Evolutionary conservation across 2,113 vertebrate species (phyloP).

Genomic region (Egretta garzetta): DNA sequence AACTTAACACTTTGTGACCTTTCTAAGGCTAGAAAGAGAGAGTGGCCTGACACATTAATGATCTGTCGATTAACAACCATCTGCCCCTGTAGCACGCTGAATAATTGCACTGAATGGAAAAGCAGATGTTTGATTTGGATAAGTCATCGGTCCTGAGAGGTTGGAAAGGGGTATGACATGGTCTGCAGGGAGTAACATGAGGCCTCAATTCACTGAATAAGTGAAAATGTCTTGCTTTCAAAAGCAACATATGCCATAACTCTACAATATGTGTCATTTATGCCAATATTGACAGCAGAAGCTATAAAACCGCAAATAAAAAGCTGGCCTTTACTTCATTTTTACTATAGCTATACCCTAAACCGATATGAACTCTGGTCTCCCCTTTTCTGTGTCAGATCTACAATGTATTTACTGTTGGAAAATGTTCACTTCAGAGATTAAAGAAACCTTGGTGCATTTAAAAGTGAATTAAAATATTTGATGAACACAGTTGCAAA

Average conservation of each 20-base stretch:
- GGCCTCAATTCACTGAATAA: constrained; percentile 24
- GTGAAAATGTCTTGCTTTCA: constrained; percentile 34
- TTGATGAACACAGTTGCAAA: background rate
- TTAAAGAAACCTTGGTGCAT: background rate
- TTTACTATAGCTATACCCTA: background rate
- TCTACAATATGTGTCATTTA: background rate
- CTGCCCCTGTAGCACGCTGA: constrained; percentile 27
- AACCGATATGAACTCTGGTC: background rate
- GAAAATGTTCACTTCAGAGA: background rate
- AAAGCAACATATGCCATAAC: constrained; percentile 40
- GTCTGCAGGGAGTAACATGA: constrained; percentile 47
- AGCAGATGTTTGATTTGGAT: constrained; percentile 46
- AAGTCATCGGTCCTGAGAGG: constrained; percentile 36
- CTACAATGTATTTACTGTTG: background rate
- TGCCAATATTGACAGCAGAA: background rate
- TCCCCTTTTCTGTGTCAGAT: background rate
- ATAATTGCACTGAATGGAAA: constrained; percentile 55
- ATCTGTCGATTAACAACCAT: constrained; percentile 60
- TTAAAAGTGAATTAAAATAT: background rate
- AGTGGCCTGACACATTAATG: constrained; percentile 40
- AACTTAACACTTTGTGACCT: constrained; percentile 59
- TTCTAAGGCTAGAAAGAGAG: constrained; percentile 37
- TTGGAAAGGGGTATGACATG: background rate
- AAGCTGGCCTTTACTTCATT: background rate
- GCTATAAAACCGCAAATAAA: background rate